These are phyloP conservation scores for Ceratothoa steindachneri DNA, from an alignment of 2,888 invertebrate species.

Conservation along the genomic window DNA sequence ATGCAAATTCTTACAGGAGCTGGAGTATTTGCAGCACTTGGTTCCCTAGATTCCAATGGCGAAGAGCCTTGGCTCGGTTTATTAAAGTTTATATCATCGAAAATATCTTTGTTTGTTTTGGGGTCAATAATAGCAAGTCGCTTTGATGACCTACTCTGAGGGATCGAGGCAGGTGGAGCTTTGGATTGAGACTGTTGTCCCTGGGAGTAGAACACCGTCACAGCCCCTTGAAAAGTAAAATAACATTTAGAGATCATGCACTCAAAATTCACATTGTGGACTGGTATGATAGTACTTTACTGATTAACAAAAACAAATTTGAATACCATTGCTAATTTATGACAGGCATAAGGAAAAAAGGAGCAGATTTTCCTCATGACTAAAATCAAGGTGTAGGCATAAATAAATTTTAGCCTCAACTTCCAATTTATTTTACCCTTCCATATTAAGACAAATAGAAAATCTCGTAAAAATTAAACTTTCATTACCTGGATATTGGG, in stretches of 20 bases:
- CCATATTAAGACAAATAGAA: too few relatives aligned
- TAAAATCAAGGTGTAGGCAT: too few relatives aligned
- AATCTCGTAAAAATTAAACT: background rate
- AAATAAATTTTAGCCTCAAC: too few relatives aligned
- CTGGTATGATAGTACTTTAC: too few relatives aligned
- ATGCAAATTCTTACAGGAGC: background rate
- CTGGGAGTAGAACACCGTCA: background rate
- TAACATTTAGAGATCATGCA: too few relatives aligned
- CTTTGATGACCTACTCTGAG: background rate
- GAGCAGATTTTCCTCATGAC: too few relatives aligned
- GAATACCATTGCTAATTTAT: too few relatives aligned
- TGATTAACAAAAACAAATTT: too few relatives aligned
- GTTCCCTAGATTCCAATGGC: background rate
- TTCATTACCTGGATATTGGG: background rate
- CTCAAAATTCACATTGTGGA: too few relatives aligned
- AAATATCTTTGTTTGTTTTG: background rate
- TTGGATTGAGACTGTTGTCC: background rate
- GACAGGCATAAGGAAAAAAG: too few relatives aligned
- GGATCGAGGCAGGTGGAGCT: background rate
- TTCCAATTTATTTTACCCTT: too few relatives aligned
- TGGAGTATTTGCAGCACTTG: constrained; percentile 5
- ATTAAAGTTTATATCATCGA: background rate
- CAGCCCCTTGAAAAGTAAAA: too few relatives aligned
- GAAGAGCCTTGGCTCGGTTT: background rate
- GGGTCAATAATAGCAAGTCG: background rate